Evolutionary conservation across 1,140 invertebrate genomes (phyloP), one percentile per base, ranked within the genome.

Genomic region (Drosophila azteca): DNA sequence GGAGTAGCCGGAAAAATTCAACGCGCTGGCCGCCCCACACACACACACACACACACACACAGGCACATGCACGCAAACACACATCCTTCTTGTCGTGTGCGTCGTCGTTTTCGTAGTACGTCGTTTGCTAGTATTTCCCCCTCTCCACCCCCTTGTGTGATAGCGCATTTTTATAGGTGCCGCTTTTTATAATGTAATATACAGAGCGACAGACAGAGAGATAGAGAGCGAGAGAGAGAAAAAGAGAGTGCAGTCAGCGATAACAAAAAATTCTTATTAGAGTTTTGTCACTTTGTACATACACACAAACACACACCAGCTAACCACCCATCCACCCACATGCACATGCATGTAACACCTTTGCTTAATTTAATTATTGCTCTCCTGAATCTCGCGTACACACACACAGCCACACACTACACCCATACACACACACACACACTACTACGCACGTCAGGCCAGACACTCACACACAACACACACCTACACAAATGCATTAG

Each of bases 291-390:
- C 63, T 87, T 70, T 78, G 78, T 75, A 75, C 81, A 81, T 87
- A 77, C 74, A 85, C 82, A 85, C 77, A 85, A 80, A 60, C 75
- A 71, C 61, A 60, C 48, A 45, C 43, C 58, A 60, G 62, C 67
- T 53, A 6, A 60, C 70, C 66, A 68, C 66, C 65, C 67, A 68
- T 50, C 49, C 66, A 44, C 52, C 75, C 57, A 46, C 63, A 49
- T 48, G 70, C 66, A 80, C 72, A 61, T 62, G 69, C 61, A 82
- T 70, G 70, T 82, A 82, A 78, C 79, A 82, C 74, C 79, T 82
- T 82, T 75, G 79, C 79, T 82, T 75, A 82, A 82, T 82, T 82
- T 83, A 83, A 82, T 82, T 82, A 82, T 82, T 80, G 68, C 79
- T 82, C 79, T 78, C 79, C 79, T 77, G 61, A 43, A 78, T 77